Conservation (phyloP, 2,797 vertebrate genomes). For the Syndactyla subalaris region DNA sequence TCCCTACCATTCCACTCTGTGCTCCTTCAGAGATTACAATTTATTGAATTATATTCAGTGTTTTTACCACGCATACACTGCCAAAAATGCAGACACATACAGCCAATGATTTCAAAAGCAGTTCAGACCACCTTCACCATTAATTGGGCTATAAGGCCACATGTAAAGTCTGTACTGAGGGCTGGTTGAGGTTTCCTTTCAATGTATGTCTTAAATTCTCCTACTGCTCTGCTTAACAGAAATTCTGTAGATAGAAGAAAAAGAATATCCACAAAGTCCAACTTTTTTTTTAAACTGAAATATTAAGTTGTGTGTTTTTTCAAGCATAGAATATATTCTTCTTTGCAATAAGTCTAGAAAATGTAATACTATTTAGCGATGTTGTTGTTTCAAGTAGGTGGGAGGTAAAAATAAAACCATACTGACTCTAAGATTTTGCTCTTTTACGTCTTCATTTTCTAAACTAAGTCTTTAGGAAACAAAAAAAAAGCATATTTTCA, state of each 20-base stretch:
- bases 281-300: background rate
- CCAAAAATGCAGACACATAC: background rate
- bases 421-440: background rate
- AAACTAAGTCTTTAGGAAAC: background rate
- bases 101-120: background rate
- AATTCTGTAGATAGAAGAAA: background rate
- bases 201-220: background rate
- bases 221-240: background rate
- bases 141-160: background rate
- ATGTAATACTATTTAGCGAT: background rate
- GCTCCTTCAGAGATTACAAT: background rate
- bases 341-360: background rate
- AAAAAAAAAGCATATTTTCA: background rate
- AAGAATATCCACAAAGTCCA: background rate
- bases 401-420: background rate
- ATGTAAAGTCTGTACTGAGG: background rate
- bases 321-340: background rate
- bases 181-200: background rate
- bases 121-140: background rate
- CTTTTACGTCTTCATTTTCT: background rate
- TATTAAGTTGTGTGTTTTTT: background rate
- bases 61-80: rapidly evolving
- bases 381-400: background rate
- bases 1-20: background rate
- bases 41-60: background rate